phyloP scores from a whole-genome alignment of 2,888 invertebrate species.

The Timandra comae region DNA sequence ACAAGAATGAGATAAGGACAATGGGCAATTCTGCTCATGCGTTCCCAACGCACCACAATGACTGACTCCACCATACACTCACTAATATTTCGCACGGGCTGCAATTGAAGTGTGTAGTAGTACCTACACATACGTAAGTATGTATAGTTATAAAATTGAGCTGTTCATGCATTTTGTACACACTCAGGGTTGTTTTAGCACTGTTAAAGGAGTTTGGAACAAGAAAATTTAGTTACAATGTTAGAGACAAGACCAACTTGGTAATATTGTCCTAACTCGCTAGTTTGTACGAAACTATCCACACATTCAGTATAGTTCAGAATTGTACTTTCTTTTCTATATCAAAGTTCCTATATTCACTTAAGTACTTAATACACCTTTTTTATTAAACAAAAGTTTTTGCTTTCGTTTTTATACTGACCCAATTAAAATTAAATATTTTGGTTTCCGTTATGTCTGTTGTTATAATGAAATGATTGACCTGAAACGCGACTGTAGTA shows the following conservation, averaged over 20 bases:
- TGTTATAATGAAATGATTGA: too few species aligned
- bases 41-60: conserved; percentile 47
- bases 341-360: too few species aligned
- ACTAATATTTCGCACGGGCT: conserved; percentile 45
- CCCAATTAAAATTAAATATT: too few species aligned
- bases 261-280: conserved; percentile 10
- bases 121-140: conserved; percentile 2
- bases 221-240: conserved; percentile 23
- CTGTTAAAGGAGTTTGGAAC: conserved; percentile 24
- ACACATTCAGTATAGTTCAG: too few species aligned
- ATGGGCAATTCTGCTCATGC: conserved; percentile 48
- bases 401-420: too few species aligned
- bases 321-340: too few species aligned
- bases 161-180: conserved; percentile 12
- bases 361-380: too few species aligned
- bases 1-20: conserved; percentile 55
- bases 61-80: conserved; percentile 27
- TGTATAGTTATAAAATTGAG: neutral
- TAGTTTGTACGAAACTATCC: conserved; percentile 5
- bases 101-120: conserved; percentile 14
- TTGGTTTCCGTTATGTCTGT: too few species aligned
- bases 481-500: too few species aligned
- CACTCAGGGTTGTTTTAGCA: conserved; percentile 29
- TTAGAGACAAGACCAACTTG: conserved; percentile 13
- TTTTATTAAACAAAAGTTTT: too few species aligned